Evolutionary conservation across 1,140 invertebrate genomes (phyloP).

Genomic region (Phortica variegata): DNA sequence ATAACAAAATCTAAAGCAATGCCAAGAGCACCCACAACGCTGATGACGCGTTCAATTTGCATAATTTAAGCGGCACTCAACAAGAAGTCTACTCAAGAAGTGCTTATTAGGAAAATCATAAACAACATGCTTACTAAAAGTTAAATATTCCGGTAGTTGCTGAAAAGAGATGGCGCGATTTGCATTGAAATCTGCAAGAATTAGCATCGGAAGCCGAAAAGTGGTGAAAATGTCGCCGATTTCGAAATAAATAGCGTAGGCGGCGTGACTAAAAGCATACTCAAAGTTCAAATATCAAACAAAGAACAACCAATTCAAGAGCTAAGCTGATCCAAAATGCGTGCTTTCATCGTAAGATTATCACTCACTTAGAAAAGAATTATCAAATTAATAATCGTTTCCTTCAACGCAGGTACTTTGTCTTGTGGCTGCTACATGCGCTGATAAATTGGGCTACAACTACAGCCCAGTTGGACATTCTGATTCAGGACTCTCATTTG

Average conservation of each 20-base stretch:
- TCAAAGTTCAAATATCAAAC: constrained; percentile 23
- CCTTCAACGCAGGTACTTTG: constrained; percentile 18
- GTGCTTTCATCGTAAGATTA: constrained; percentile 42
- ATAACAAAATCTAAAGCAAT: constrained; percentile 24
- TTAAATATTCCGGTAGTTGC: constrained; percentile 4
- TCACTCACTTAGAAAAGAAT: not conserved
- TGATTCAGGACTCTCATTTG: too few species aligned
- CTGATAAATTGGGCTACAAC: constrained; percentile 31
- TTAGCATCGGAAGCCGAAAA: constrained; percentile 2
- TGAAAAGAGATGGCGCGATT: constrained; percentile 4
- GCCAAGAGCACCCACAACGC: constrained; percentile 50
- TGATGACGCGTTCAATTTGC: constrained; percentile 20
- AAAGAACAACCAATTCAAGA: constrained; percentile 20
- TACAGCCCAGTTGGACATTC: constrained; percentile 26
- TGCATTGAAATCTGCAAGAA: constrained; percentile 1
- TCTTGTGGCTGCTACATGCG: constrained; percentile 22
- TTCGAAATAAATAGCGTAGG: constrained; percentile 44
- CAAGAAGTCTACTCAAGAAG: constrained; percentile 6
- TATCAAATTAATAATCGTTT: not conserved
- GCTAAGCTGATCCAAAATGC: constrained; percentile 30
- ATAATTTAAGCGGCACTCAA: constrained; percentile 25
- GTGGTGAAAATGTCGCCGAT: constrained; percentile 13
- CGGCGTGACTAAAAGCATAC: constrained; percentile 25
- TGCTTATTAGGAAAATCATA: constrained; percentile 32
- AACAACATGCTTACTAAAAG: constrained; percentile 18